Evolutionary conservation across 2,113 vertebrate genomes (phyloP).

Genomic region (Lampris megalopsis): DNA sequence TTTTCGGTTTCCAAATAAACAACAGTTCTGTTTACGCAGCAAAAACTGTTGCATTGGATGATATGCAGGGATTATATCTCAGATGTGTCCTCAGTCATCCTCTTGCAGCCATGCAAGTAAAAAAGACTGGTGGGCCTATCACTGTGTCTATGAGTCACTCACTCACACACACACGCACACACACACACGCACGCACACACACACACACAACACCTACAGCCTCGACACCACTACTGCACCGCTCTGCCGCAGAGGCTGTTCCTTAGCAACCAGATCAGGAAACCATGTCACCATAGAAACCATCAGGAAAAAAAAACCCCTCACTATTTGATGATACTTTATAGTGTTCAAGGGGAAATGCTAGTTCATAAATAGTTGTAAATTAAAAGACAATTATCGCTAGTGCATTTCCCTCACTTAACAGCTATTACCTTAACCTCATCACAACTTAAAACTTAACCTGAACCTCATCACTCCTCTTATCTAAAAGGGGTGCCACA

Average conservation of each 20-base stretch:
- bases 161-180: constrained; percentile 32
- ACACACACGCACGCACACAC: background rate
- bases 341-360: background rate
- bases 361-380: constrained; percentile 37
- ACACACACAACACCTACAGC: constrained; percentile 56
- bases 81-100: constrained; percentile 47
- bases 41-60: background rate
- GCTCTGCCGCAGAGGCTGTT: constrained; percentile 88
- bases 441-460: no score
- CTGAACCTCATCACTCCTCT: no score
- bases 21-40: no score
- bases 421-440: background rate
- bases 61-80: constrained; percentile 16
- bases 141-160: constrained; percentile 57
- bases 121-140: constrained; percentile 62
- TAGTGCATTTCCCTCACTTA: background rate
- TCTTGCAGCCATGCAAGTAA: constrained; percentile 38
- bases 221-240: constrained; percentile 82
- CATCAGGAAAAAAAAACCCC: constrained; percentile 41
- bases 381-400: background rate
- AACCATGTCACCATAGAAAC: constrained; percentile 90
- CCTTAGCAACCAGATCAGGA: constrained; percentile 91
- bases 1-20: no score
- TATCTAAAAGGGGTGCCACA: no score
- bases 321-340: constrained; percentile 75